Evolutionary conservation across 2,888 invertebrate species (phyloP), one percentile per base, ranked within the genome.

Genomic region (Petrolisthes manimaculis): DNA sequence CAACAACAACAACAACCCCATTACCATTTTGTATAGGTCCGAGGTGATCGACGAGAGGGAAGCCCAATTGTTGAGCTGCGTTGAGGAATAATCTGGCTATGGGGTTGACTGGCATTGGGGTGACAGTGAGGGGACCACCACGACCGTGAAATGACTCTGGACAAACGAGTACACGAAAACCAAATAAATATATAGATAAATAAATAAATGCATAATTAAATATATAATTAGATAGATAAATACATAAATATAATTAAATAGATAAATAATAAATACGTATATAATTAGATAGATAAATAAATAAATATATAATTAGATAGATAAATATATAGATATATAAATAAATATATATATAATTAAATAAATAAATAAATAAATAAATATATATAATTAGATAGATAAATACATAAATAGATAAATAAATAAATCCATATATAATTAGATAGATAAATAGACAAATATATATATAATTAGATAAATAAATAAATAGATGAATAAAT

Each of bases 291-390:
- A 79, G 5, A 51, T 79, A 79, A 6, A 53, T 79, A 79, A 9
- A 51, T 53, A 79, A 9, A 79, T 79, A 79, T 79, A 79, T 79
- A 79, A 8, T 37, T 56, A 81, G 54, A 81, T 56, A 81, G 54
- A 81, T 56, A 61, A 55, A 81, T 24, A 56, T 81, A 61, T 81
- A 81, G 5, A 81, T 81, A 81, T 56, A 61, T 81, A 81, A 6
- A 81, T 81, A 81, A 12, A 81, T 81, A 81, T 81, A 81, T 81
- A 81, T 81, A 81, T 81, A 81, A 55, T 55, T 81, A 81, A 55
- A 81, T 81, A 81, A 55, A 81, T 81, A 81, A 55, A 81, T 81
- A 81, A 55, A 81, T 81, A 81, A 55, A 81, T 81, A 81, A 55
- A 81, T 81, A 81, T 81, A 81, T 81, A 81, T 81, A 81, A 55